phyloP scores from a whole-genome alignment of 2,113 vertebrate genomes.

The Thunnus thynnus region DNA sequence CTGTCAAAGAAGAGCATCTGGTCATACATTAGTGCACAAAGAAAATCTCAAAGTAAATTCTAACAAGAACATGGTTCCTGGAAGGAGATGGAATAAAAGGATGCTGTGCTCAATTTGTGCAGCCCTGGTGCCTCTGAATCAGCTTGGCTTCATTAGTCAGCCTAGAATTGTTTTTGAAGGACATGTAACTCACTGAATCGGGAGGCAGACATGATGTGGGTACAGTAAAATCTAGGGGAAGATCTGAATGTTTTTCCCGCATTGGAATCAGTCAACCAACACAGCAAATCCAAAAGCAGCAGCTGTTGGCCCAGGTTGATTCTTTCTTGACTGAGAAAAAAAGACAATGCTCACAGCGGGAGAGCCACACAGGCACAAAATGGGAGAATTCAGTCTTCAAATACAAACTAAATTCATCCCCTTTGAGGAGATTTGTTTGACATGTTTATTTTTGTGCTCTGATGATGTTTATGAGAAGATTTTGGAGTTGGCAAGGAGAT shows the following conservation, averaged over 20 bases:
- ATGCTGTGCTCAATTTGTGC: constrained; percentile 61
- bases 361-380: constrained; percentile 28
- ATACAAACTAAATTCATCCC: constrained; percentile 15
- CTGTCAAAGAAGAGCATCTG: constrained; percentile 31
- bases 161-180: constrained; percentile 64
- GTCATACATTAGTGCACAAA: constrained; percentile 33
- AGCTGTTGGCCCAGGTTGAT: constrained; percentile 59
- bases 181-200: constrained; percentile 52
- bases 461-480: constrained; percentile 24
- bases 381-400: constrained; percentile 19
- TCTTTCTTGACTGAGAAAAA: constrained; percentile 55
- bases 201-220: constrained; percentile 17
- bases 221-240: constrained; percentile 52
- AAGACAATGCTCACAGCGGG: constrained; percentile 49
- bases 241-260: constrained; percentile 35
- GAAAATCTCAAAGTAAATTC: constrained; percentile 31
- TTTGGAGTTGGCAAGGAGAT: background rate
- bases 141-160: constrained; percentile 67
- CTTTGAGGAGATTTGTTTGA: constrained; percentile 2
- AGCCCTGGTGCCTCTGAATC: constrained; percentile 56
- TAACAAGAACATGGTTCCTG: constrained; percentile 32
- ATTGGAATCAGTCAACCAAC: constrained; percentile 62
- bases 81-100: constrained; percentile 38
- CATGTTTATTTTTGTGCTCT: constrained; percentile 28
- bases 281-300: constrained; percentile 54